Evolutionary conservation across 2,113 vertebrate species (phyloP).

Genomic region (Vidua macroura): DNA sequence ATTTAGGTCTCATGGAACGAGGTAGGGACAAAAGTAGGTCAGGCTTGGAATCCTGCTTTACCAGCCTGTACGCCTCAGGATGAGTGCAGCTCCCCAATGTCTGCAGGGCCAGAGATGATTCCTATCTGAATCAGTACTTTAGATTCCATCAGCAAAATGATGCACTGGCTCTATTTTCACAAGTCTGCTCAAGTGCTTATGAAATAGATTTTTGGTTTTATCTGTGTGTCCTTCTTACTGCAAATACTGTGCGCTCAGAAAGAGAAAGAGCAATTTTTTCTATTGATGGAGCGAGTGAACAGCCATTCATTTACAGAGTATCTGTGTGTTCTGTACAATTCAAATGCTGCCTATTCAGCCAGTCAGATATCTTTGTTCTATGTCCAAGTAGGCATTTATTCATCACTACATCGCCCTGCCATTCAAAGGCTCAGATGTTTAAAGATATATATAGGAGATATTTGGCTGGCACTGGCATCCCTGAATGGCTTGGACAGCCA

Average conservation of each 20-base stretch:
- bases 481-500: neutral
- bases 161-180: neutral
- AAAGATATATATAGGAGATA: conserved; percentile 48
- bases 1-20: conserved; percentile 42
- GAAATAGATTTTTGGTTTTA: conserved; percentile 19
- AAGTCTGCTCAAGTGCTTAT: conserved; percentile 3
- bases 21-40: conserved; percentile 56
- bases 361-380: conserved; percentile 57
- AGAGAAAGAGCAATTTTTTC: conserved; percentile 59
- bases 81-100: neutral
- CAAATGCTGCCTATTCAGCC: conserved; percentile 58
- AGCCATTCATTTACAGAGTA: conserved; percentile 51
- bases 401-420: conserved; percentile 9
- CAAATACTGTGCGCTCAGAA: conserved; percentile 36
- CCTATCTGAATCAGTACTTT: neutral
- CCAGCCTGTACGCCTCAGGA: neutral
- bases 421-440: conserved; percentile 63
- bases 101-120: neutral
- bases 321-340: conserved; percentile 56
- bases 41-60: conserved; percentile 35
- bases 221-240: conserved; percentile 19
- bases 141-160: neutral
- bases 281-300: conserved; percentile 43
- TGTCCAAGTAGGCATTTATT: conserved; percentile 61
- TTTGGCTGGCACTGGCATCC: neutral